Conservation (phyloP, 2,797 vertebrate species). For the Zenarchopterus dispar region DNA sequence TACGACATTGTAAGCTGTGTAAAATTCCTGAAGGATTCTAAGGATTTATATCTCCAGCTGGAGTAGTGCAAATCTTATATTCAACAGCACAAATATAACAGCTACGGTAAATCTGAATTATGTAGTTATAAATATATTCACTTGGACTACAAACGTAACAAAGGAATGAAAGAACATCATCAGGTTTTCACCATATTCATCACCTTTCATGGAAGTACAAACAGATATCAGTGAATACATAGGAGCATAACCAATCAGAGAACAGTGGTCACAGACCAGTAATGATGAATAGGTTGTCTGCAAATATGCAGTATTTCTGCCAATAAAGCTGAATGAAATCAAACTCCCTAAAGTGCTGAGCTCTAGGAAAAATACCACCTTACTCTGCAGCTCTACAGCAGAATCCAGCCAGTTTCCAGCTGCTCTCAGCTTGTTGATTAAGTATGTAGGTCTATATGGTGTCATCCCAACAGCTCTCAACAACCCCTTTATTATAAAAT, state of each 20-base stretch:
- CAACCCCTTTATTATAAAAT: background rate
- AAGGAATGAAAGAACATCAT: background rate
- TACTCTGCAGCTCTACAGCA: slow-evolving; percentile 18
- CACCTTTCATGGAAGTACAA: background rate
- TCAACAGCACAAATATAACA: slow-evolving; percentile 15
- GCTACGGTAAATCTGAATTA: background rate
- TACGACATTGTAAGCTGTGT: slow-evolving; percentile 11
- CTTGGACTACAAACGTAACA: background rate
- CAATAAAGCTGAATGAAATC: slow-evolving; percentile 13
- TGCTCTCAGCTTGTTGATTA: slow-evolving; percentile 7
- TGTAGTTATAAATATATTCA: background rate
- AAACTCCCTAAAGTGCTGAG: slow-evolving; percentile 8
- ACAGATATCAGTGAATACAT: slow-evolving; percentile 1
- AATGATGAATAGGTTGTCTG: background rate
- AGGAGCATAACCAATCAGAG: slow-evolving; percentile 1
- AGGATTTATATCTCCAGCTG: slow-evolving; percentile 10
- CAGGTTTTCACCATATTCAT: background rate
- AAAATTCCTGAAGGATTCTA: background rate
- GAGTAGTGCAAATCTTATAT: background rate
- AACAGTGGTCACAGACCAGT: background rate
- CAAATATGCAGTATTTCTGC: slow-evolving; percentile 1
- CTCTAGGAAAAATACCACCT: background rate
- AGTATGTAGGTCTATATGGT: background rate
- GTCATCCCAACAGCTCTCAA: background rate
- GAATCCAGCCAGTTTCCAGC: slow-evolving; percentile 2